Evolutionary conservation across 64 coral and sea anemone species (phyloP).

Genomic region (Acropora tenuis): DNA sequence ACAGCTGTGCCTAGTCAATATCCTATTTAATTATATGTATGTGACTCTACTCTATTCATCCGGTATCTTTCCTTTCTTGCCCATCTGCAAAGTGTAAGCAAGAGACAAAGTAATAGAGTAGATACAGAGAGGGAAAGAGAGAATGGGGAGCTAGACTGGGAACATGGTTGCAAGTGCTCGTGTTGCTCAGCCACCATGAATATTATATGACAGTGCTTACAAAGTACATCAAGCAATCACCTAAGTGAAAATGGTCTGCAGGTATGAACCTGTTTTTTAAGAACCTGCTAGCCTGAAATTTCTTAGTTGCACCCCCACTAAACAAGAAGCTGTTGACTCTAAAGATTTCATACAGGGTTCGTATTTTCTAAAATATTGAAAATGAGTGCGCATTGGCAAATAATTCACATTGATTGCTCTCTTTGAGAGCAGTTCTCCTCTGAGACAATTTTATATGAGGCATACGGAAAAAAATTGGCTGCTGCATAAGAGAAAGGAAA

Average conservation of each 20-base stretch:
- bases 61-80: background rate
- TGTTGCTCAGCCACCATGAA: background rate
- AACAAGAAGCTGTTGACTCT: slow-evolving; percentile 8
- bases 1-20: background rate
- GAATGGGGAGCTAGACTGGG: background rate
- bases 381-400: background rate
- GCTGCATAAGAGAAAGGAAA: background rate
- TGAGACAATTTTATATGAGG: slow-evolving; percentile 13
- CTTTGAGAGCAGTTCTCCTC: background rate
- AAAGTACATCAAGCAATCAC: background rate
- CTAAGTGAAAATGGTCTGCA: slow-evolving; percentile 1
- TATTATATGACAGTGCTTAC: slow-evolving; percentile 5
- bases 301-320: slow-evolving; percentile 4
- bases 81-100: slow-evolving; percentile 5
- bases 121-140: background rate
- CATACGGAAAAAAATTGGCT: background rate
- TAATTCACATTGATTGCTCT: slow-evolving; percentile 1
- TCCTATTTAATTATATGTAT: background rate
- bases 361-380: slow-evolving; percentile 1
- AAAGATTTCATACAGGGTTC: background rate
- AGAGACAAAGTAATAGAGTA: background rate
- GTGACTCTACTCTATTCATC: background rate
- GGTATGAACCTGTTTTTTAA: slow-evolving; percentile 6
- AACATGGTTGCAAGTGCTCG: background rate
- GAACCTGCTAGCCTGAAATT: slow-evolving; percentile 2